phyloP scores from a whole-genome alignment of 2,888 invertebrate species.

The Pyrgus malvae region DNA sequence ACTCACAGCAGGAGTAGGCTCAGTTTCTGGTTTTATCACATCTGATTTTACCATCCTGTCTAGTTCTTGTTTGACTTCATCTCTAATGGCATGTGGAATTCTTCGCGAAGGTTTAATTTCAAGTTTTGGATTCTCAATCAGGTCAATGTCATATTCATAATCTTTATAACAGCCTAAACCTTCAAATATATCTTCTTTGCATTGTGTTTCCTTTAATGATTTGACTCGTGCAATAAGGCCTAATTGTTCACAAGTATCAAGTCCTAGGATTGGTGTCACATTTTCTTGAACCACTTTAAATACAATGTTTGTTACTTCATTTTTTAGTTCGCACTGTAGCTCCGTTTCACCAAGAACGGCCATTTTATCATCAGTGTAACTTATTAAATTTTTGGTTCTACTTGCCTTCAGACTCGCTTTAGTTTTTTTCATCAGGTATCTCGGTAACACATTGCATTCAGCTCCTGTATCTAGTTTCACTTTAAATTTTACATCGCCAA shows the following conservation, averaged over 20 bases:
- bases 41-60: conserved; percentile 31
- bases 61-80: conserved; percentile 34
- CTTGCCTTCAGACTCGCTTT: too few relatives aligned
- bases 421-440: not conserved
- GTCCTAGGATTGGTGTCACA: not conserved
- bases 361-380: too few relatives aligned
- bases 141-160: conserved; percentile 19
- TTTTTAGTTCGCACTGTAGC: too few relatives aligned
- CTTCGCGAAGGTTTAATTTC: conserved; percentile 26
- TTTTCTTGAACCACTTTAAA: too few relatives aligned
- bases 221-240: not conserved
- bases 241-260: conserved; percentile 12
- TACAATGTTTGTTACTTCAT: too few relatives aligned
- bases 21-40: conserved; percentile 33
- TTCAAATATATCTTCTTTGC: conserved; percentile 13
- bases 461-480: conserved; percentile 28
- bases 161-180: conserved; percentile 11
- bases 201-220: not conserved
- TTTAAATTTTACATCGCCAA: conserved; percentile 16
- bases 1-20: conserved; percentile 34
- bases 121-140: conserved; percentile 19
- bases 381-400: too few relatives aligned
- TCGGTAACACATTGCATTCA: conserved; percentile 28
- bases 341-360: too few relatives aligned
- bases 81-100: conserved; percentile 21